These are phyloP conservation scores for Nomia melanderi DNA, from an alignment of 1,140 invertebrate species.

Conservation along the genomic window DNA sequence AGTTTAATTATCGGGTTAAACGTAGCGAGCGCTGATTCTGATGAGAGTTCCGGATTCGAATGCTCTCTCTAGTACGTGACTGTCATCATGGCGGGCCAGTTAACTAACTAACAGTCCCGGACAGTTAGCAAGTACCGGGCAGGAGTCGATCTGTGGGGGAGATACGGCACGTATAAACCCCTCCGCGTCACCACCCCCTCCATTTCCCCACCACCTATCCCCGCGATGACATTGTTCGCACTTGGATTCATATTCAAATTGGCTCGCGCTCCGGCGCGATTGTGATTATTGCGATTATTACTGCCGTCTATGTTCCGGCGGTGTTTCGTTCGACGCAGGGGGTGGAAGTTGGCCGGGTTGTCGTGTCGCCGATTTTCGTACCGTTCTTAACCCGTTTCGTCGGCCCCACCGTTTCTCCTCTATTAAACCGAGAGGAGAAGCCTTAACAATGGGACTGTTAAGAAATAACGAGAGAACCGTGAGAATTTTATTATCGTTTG, in stretches of 20 bases:
- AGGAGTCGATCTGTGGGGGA: constrained; percentile 78
- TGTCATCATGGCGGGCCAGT: constrained; percentile 79
- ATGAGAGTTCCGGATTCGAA: constrained; percentile 81
- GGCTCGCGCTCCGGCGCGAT: constrained; percentile 75
- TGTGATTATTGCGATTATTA: constrained; percentile 80
- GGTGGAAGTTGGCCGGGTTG: constrained; percentile 29
- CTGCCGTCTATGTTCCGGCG: constrained; percentile 71
- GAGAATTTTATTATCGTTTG: no score
- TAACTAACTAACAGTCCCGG: constrained; percentile 80
- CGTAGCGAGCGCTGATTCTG: constrained; percentile 80
- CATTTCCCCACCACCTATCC: constrained; percentile 38
- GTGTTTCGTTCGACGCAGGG: constrained; percentile 62
- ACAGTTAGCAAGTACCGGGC: constrained; percentile 77
- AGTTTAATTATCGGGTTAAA: constrained; percentile 81
- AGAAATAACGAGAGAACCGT: no score
- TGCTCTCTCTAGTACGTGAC: constrained; percentile 78
- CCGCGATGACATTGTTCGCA: constrained; percentile 80
- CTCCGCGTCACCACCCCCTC: constrained; percentile 48
- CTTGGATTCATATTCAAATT: constrained; percentile 82
- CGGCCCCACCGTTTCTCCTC: background rate
- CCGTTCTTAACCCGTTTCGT: constrained; percentile 24
- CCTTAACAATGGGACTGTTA: no score
- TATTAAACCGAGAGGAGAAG: no score
- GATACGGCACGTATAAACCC: constrained; percentile 80
- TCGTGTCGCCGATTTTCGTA: constrained; percentile 50